Evolutionary conservation across 2,113 vertebrate genomes (phyloP), one percentile per base, ranked within the genome.

Genomic region (Athene cunicularia): DNA sequence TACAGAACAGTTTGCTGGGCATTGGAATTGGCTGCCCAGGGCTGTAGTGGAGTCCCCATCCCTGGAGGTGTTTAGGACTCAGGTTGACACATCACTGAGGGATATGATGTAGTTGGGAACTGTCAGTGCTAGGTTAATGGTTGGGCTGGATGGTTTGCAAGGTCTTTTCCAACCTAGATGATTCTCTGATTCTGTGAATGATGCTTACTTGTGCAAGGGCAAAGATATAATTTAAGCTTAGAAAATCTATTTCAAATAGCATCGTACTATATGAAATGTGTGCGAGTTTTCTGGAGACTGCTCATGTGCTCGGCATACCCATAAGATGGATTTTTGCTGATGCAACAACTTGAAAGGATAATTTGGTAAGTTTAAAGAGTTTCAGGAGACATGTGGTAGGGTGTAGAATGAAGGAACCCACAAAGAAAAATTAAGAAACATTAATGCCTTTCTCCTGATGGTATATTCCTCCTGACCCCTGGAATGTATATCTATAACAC

Each of bases 321-420:
- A 8, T 21, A 58, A 67, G 2, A 52, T 7, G 19, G 3, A 16
- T 52, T 77, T 92, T 81, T 17, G 47, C 23, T 41, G 19, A 24
- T 35, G 13, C 4, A 53, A 33, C 19, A 49, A 18, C 9, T 59
- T 52, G 52, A 27, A 59, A 81, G 14, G 17, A 32, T 32, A 56
- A 6, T 62, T 74, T 74, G 27, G 11, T 50, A 6, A 43, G 6
- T 70, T 56, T 56, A 73, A 90, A 5, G 6, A 32, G n/a, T 92
- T 77, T 70, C 26, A 52, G 28, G 20, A 59, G n/a, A 43, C 4
- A 5, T 21, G 15, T 0, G 1, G 5, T 41, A 37, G 1, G 4
- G 3, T 37, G 19, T 17, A 74, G 50, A 41, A 59, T 26, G 37
- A 87, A 60, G 5, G 18, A 11, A 85, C 9, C 3, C 55, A 70